phyloP scores from a whole-genome alignment of 2,888 invertebrate genomes.

The Trachelus stipa region DNA sequence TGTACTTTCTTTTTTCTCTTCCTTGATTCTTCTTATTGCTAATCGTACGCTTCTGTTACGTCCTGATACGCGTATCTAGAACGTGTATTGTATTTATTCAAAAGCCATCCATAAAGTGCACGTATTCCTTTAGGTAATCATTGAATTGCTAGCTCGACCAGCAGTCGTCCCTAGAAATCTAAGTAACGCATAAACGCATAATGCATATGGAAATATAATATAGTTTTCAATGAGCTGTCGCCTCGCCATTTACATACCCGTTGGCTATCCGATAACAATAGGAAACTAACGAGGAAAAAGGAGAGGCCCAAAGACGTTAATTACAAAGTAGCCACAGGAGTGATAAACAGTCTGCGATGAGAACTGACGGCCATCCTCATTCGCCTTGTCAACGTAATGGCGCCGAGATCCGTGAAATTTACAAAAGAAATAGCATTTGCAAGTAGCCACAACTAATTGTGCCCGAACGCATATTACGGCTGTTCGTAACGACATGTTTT shows the following conservation, averaged over 20 bases:
- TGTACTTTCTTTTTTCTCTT: too few species aligned
- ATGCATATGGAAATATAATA: background rate
- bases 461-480: background rate
- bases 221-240: background rate
- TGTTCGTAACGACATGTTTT: constrained; percentile 7
- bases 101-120: background rate
- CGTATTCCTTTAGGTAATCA: background rate
- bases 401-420: background rate
- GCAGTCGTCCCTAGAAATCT: background rate
- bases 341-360: background rate
- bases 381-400: background rate
- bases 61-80: background rate
- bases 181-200: background rate
- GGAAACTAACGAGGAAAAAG: constrained; percentile 7
- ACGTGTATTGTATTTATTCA: background rate
- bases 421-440: background rate
- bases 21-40: too few species aligned
- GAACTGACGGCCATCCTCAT: background rate
- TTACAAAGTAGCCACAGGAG: background rate
- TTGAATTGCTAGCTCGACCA: background rate
- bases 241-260: background rate
- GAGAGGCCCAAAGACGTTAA: constrained; percentile 10
- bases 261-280: constrained; percentile 1
- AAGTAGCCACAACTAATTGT: background rate
- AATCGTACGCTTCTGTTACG: too few species aligned